Percentiles rank a stretch among this genome's conserved stretches.
phyloP scores from a whole-genome alignment of 2,888 invertebrate genomes.

The Sarcophaga variegata region DNA sequence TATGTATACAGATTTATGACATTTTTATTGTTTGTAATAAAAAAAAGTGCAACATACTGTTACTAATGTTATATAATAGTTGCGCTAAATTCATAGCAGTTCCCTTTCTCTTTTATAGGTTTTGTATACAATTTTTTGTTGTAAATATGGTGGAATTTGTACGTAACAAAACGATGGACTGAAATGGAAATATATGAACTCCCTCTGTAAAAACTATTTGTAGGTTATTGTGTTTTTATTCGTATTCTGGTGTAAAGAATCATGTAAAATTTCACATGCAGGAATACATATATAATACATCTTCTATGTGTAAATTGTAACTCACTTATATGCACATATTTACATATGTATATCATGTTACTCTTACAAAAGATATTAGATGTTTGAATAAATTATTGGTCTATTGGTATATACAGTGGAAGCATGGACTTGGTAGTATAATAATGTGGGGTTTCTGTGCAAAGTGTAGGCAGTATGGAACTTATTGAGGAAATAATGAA shows the following conservation, averaged over 20 bases:
- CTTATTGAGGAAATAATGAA: no score
- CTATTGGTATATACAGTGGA: not conserved
- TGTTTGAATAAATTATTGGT: constrained; percentile 31
- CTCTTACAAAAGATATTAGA: constrained; percentile 34
- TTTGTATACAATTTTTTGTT: not conserved
- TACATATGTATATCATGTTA: constrained; percentile 39
- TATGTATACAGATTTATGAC: constrained; percentile 61
- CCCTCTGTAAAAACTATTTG: constrained; percentile 35
- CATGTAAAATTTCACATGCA: not conserved
- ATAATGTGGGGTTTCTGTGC: no score
- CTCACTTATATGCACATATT: no score
- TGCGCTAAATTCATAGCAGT: constrained; percentile 43
- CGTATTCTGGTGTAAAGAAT: not conserved
- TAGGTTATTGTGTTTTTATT: not conserved
- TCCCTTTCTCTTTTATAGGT: constrained; percentile 11
- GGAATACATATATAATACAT: not conserved
- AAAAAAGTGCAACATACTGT: constrained; percentile 58
- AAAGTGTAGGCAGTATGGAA: no score
- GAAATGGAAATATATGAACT: constrained; percentile 32
- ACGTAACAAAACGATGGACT: constrained; percentile 30
- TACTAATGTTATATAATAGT: constrained; percentile 55
- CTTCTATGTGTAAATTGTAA: constrained; percentile 36
- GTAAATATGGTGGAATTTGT: not conserved
- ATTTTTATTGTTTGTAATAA: constrained; percentile 68
- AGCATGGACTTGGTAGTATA: no score